Percentiles rank a stretch among this genome's conserved stretches.
phyloP scores from a whole-genome alignment of 1,140 invertebrate species.

The Pseudomyrmex flavicornis region DNA sequence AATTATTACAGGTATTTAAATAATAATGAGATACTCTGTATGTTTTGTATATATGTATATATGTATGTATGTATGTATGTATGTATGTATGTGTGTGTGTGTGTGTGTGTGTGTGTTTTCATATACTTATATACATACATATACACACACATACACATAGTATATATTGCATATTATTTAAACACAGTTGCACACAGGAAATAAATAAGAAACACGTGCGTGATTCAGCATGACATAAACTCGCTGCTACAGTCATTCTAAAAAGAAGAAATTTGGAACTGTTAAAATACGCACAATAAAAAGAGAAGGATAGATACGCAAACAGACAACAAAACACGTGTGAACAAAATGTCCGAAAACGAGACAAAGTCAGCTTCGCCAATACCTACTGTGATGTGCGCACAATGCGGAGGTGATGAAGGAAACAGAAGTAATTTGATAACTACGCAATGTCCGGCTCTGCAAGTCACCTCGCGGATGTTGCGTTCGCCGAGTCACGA shows the following conservation, averaged over 20 bases:
- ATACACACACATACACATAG: too few species aligned
- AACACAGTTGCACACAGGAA: not conserved
- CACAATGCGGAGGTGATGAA: conserved; percentile 31
- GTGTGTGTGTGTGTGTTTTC: too few species aligned
- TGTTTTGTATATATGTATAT: too few species aligned
- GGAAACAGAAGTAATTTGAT: conserved; percentile 67
- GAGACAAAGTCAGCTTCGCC: conserved; percentile 75
- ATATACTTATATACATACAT: too few species aligned
- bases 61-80: too few species aligned
- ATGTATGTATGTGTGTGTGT: too few species aligned
- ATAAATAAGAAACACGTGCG: conserved; percentile 9
- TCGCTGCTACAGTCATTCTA: not conserved
- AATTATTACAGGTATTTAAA: too few species aligned
- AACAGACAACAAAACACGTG: not conserved
- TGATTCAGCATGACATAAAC: conserved; percentile 3
- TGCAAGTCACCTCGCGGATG: conserved; percentile 87
- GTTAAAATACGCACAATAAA: not conserved
- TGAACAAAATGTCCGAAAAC: conserved; percentile 76
- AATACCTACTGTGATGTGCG: conserved; percentile 57
- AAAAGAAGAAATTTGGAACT: conserved; percentile 17
- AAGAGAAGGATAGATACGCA: not conserved
- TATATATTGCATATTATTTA: too few species aligned
- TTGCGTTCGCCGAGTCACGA: conserved; percentile 93
- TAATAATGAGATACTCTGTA: too few species aligned
- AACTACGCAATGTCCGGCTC: conserved; percentile 81